Evolutionary conservation across 2,888 invertebrate species (phyloP).

Genomic region (Pantelozetes paolii): DNA sequence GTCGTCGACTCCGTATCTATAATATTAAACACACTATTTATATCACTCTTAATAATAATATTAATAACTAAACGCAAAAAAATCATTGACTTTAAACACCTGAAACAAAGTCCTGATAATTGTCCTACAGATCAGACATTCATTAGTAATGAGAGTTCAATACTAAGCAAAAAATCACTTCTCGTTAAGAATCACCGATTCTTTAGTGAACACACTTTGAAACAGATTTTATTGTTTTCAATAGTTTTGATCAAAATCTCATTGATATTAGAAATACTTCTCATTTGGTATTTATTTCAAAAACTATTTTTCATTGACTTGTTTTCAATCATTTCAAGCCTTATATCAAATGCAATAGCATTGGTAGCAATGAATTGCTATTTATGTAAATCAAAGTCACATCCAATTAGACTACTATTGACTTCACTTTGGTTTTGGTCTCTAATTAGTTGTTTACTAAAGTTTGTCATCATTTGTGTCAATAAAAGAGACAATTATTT

Average conservation of each 20-base stretch:
- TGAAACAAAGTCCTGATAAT: neutral
- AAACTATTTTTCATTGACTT: conserved; percentile 7
- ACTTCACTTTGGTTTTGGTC: conserved; percentile 20
- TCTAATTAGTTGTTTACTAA: neutral
- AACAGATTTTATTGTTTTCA: neutral
- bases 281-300: neutral
- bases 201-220: neutral
- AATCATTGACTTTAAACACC: neutral
- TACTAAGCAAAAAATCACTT: neutral
- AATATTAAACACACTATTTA: neutral
- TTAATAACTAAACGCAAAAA: conserved; percentile 7
- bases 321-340: neutral
- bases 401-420: neutral
- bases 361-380: neutral
- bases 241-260: neutral
- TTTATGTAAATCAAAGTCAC: neutral
- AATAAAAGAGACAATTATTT: conserved; percentile 7
- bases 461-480: conserved; percentile 3
- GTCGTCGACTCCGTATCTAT: neutral
- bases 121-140: neutral
- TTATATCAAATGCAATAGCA: neutral
- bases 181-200: neutral
- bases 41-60: neutral
- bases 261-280: conserved; percentile 5
- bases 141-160: neutral